A percentile compares a stretch with the other conserved stretches of the same genome.
phyloP scores from a whole-genome alignment of 2,113 vertebrate species.

The Antechinus flavipes region DNA sequence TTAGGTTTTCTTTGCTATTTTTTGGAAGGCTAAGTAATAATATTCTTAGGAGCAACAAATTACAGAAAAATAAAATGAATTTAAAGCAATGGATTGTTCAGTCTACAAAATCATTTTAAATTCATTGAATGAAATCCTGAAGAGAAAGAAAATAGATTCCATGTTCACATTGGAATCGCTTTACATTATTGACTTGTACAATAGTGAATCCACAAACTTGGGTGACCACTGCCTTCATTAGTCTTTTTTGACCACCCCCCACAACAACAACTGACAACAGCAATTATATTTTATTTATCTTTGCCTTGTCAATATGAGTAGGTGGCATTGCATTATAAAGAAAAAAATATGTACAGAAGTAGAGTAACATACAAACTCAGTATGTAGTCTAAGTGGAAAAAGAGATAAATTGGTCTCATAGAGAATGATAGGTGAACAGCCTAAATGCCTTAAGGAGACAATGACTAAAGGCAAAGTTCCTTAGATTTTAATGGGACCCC shows the following conservation, averaged over 20 bases:
- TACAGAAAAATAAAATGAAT: conserved; percentile 14
- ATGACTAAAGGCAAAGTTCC: not conserved
- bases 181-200: not conserved
- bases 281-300: not conserved
- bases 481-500: not conserved
- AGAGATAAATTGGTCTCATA: not conserved
- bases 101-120: not conserved
- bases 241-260: not conserved
- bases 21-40: not conserved
- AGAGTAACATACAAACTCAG: not conserved
- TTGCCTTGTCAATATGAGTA: not conserved
- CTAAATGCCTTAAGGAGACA: not conserved
- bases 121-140: not conserved
- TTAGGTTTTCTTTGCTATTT: conserved; percentile 35
- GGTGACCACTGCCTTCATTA: not conserved
- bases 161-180: not conserved
- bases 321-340: not conserved
- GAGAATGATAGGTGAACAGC: not conserved
- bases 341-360: not conserved
- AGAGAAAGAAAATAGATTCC: not conserved
- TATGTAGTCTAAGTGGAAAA: not conserved
- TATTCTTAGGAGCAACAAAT: not conserved
- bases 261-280: not conserved
- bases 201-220: not conserved
- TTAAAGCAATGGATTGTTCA: not conserved